A percentile compares a stretch with the other conserved stretches of the same genome.
Evolutionary conservation across 2,888 invertebrate genomes (phyloP).

Genomic region (Protodeltote pygarga): DNA sequence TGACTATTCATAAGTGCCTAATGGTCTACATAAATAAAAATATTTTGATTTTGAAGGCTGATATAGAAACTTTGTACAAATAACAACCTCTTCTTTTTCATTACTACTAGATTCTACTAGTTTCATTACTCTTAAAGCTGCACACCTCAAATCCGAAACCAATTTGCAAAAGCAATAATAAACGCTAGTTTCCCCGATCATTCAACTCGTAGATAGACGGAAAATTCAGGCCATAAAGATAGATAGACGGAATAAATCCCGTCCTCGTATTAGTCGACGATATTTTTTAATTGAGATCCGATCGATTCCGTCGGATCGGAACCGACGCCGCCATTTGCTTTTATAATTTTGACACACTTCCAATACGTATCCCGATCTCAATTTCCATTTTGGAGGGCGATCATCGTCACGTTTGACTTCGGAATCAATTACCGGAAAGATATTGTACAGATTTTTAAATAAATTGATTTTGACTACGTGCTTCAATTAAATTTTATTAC

Average conservation of each 20-base stretch:
- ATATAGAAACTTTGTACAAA: no score
- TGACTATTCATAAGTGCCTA: no score
- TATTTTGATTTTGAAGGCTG: no score
- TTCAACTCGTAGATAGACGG: background rate
- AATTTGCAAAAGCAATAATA: background rate
- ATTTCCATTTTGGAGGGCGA: slow-evolving; percentile 33
- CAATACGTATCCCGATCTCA: slow-evolving; percentile 31
- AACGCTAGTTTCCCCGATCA: slow-evolving; percentile 13
- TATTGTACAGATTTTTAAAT: no score
- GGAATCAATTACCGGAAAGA: slow-evolving; percentile 8
- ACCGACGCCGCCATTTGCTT: slow-evolving; percentile 49
- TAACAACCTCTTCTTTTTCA: no score
- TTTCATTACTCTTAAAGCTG: background rate
- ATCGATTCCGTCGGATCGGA: slow-evolving; percentile 39
- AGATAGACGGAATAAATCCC: slow-evolving; percentile 26
- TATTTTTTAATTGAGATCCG: slow-evolving; percentile 52
- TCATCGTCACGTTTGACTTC: slow-evolving; percentile 15
- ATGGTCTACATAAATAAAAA: no score
- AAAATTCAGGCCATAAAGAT: background rate
- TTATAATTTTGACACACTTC: slow-evolving; percentile 61
- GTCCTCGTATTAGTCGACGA: slow-evolving; percentile 36
- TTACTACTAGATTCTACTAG: no score
- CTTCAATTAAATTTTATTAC: no score
- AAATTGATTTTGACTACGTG: no score
- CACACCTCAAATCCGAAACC: no score